Evolutionary conservation across 2,888 invertebrate species (phyloP).

Genomic region (Ophion costatus): DNA sequence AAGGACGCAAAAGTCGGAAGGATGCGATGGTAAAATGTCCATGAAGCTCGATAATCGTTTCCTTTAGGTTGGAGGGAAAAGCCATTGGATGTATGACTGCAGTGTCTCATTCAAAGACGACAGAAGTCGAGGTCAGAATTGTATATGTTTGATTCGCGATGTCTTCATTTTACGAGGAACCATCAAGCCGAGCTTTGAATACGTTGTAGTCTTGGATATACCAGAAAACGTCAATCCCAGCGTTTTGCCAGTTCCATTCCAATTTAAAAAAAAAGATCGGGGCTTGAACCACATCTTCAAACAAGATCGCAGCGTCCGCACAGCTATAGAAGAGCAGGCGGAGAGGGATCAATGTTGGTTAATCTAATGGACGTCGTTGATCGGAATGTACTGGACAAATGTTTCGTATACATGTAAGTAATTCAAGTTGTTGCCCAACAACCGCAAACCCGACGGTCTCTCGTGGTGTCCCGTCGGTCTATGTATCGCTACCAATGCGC

Average conservation of each 20-base stretch:
- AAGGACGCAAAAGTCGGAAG: slow-evolving; percentile 48
- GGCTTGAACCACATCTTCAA: no score
- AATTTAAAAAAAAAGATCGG: no score
- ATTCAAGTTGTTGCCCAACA: background rate
- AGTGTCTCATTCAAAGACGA: background rate
- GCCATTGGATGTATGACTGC: background rate
- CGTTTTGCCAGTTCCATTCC: no score
- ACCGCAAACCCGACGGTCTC: slow-evolving; percentile 51
- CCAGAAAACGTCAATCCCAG: no score
- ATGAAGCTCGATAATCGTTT: slow-evolving; percentile 31
- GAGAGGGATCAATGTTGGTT: slow-evolving; percentile 44
- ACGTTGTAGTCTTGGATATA: no score
- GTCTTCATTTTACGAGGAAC: no score
- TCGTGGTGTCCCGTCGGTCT: slow-evolving; percentile 50
- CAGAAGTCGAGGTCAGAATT: no score
- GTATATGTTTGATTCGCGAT: background rate
- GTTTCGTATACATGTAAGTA: background rate
- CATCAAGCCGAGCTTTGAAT: no score
- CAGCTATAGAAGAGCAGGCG: slow-evolving; percentile 69
- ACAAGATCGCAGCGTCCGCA: no score
- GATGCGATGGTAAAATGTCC: slow-evolving; percentile 37
- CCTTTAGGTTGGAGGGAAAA: slow-evolving; percentile 21
- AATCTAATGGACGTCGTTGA: slow-evolving; percentile 52
- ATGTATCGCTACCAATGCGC: slow-evolving; percentile 24
- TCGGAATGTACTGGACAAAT: slow-evolving; percentile 36